Base-by-base conservation (phyloP, 2,113 vertebrate species). In the Tachuris rubrigastra region DNA sequence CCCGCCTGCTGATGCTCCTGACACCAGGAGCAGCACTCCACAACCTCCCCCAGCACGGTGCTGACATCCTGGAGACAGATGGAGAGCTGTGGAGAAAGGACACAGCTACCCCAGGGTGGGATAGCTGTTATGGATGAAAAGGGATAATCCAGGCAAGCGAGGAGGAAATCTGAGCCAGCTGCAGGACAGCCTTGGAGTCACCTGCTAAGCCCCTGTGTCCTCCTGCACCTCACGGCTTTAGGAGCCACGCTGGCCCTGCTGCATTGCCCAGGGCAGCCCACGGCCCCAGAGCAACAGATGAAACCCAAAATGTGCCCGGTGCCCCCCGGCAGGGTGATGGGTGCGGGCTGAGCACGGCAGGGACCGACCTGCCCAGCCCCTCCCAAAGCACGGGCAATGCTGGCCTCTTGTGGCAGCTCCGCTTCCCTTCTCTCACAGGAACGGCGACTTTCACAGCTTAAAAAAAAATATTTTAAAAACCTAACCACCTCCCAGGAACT, bases 331-430 rank as follows among this genome's bases (percentile, higher is more conserved):
- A 10, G 41, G 49, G 12, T 2, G 35, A 4, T 2, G 41, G 69
- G 27, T 3, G 19, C 49, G 0, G 65, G 56, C 46, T 5, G 74
- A 49, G 79, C 83, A 49, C 0, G 2, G 1, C 58, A 12, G 49
- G 49, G 11, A 27, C 30, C 3, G 66, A 33, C 19, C 44, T 4
- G 33, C 58, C 17, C 11, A 27, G 44, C 41, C 8, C 4, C 30
- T 12, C 19, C 2, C 39, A 3, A 10, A 8, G 2, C 21, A 1
- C 14, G 5, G 89, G 52, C 86, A 68, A 77, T 76, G 81, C 90
- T 94, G 93, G 7, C 90, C 95, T 79, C 97, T 94, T 20, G 94
- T 94, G 97, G 95, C 75, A 27, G 83, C 62, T 90, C 44, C 2
- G 14, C 1, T 11, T 1, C 0, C 15, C 23, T 23, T 6, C 31